Evolutionary conservation across 1,140 invertebrate species (phyloP), one percentile per base, ranked within the genome.

Genomic region (Ceratosolen fusciceps): DNA sequence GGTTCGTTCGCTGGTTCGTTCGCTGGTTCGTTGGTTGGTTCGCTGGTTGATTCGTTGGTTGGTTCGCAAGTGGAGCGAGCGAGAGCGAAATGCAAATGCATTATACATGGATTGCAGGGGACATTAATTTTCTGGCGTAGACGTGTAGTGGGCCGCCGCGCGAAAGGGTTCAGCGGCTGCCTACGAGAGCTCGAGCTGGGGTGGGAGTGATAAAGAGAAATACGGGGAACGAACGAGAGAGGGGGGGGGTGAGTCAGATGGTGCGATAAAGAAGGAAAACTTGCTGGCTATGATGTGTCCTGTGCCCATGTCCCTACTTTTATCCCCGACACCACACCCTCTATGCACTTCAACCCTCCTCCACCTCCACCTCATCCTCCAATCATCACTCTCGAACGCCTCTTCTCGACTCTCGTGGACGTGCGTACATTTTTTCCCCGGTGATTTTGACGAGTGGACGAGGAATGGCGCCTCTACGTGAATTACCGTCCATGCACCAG

Each of bases 51-150:
- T 89, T 86, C 87, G 87, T 89, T 89, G 86, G 85, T 89, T 90
- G 88, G 87, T 86, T 89, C 87, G 54, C 72, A 10, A 43, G 21
- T 34, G 24, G 72, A 56, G 58, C 21, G 68, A 49, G 68, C 7
- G 79, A 73, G 83, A 88, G 88, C 87, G 87, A 90, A 89, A 90
- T 87, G 86, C 87, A 87, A 90, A 90, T 90, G 89, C 88, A 90
- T 90, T 90, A 90, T 90, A 90, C 88, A 90, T 90, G 88, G 87
- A 90, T 90, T 90, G 89, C 89, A 90, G 89, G 88, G 89, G 89
- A 90, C 88, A 90, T 90, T 90, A 89, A 90, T 90, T 90, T 90
- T 90, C 88, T 90, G 88, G 62, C 87, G 85, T 84, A 86, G 88
- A 90, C 89, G 87, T 90, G 85, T 87, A 90, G 88, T 88, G 87